Base-by-base conservation (phyloP, 2,888 invertebrate genomes). In the Sesia bembeciformis region DNA sequence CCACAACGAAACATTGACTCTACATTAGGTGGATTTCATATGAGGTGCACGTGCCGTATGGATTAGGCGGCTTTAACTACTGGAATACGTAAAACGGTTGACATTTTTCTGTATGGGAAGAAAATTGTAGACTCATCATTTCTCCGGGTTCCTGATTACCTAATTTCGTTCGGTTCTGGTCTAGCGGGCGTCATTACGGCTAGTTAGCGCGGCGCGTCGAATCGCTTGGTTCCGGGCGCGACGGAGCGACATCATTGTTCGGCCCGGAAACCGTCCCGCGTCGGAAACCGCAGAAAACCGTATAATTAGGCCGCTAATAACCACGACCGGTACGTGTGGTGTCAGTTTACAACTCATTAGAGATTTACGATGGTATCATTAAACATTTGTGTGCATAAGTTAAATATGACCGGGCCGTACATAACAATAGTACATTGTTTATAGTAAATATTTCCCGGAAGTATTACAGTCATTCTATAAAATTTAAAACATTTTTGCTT, bases 271-370 rank as follows among this genome's bases (percentile, higher is more conserved):
- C 70, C 63, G 67, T 65, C 70, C 73, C 70, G 72, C 73, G 72
- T 70, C 78, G 74, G 71, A 77, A 74, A 70, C 74, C 71, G 68
- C 72, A 75, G 72, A 77, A 70, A 75, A 66, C 72, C 77, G 71
- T 82, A 73, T 84, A 85, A 85, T 85, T 78, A 76, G 72, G 68
- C 68, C 69, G 68, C 71, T 75, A 76, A 75, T 70, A 72, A 68
- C 65, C 61, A 60, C 65, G 65, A 73, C 63, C 64, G 68, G 64
- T 63, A 67, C 69, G 50, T 50, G 70, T 65, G 66, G 60, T 57
- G 55, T 67, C 59, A 58, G 39, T 57, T 64, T 60, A 58, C 53
- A 54, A 52, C 51, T 57, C 51, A 55, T 57, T 57, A 52, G 53
- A 40, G 42, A 40, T 53, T 49, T 57, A 49, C 53, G 38, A 39